phyloP scores from a whole-genome alignment of 2,797 vertebrate species.

The Steatocranus sp. region DNA sequence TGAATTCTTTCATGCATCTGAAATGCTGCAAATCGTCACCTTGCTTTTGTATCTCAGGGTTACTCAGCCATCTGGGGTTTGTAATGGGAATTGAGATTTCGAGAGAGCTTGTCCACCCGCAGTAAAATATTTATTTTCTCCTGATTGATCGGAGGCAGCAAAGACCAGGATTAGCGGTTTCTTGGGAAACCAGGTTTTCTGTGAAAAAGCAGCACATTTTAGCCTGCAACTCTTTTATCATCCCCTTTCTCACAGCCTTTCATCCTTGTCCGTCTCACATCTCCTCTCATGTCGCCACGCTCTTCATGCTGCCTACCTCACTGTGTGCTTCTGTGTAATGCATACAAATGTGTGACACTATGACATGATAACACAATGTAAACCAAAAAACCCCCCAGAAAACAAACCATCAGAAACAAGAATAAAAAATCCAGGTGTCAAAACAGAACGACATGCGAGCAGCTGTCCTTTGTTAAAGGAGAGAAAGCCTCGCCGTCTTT shows the following conservation, averaged over 20 bases:
- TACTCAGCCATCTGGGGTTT: neutral
- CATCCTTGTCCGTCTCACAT: conserved; percentile 9
- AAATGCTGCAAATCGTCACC: neutral
- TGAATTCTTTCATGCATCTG: neutral
- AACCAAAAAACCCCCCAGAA: accelerated
- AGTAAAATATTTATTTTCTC: conserved; percentile 35
- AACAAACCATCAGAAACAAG: neutral
- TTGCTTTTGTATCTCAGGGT: neutral
- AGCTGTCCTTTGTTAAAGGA: conserved; percentile 23
- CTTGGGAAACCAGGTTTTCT: conserved; percentile 18
- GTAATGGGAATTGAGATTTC: neutral
- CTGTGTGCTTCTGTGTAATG: neutral
- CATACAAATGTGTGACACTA: conserved; percentile 19
- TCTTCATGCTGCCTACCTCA: neutral
- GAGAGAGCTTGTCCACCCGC: neutral
- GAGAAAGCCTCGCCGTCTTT: conserved; percentile 12
- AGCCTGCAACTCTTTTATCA: conserved; percentile 24
- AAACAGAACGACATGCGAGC: conserved; percentile 7
- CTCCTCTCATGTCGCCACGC: neutral
- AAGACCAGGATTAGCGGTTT: conserved; percentile 25
- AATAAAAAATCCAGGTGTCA: conserved; percentile 23
- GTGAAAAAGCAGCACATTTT: conserved; percentile 1
- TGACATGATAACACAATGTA: conserved; percentile 19
- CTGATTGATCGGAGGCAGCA: conserved; percentile 27
- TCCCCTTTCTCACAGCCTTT: conserved; percentile 31